phyloP scores from a whole-genome alignment of 2,888 invertebrate genomes.

The Drosophila mimica region DNA sequence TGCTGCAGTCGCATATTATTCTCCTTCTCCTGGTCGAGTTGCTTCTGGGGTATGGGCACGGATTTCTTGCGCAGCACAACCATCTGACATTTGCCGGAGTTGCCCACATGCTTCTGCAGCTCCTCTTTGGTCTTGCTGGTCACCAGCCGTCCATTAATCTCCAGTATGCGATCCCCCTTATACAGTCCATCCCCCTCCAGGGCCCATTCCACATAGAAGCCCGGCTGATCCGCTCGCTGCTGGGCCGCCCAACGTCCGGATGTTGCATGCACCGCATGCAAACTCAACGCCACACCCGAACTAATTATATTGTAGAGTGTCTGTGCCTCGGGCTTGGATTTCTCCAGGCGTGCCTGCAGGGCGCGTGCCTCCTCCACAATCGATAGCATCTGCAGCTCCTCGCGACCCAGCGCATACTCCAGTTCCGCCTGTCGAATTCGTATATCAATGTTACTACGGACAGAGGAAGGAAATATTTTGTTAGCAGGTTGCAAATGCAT shows the following conservation, averaged over 20 bases:
- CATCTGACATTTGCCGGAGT: conserved; percentile 84
- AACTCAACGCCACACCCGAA: conserved; percentile 85
- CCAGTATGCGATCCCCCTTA: conserved; percentile 91
- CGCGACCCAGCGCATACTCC: conserved; percentile 94
- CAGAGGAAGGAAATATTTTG: background rate
- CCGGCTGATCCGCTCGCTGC: conserved; percentile 88
- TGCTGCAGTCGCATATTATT: conserved; percentile 94
- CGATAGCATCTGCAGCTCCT: conserved; percentile 93
- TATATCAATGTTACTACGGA: conserved; percentile 92
- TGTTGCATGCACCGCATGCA: conserved; percentile 89
- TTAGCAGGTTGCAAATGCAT: background rate
- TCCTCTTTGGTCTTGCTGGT: conserved; percentile 90
- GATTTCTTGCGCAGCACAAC: conserved; percentile 83
- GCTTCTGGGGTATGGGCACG: conserved; percentile 83
- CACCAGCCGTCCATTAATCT: conserved; percentile 92
- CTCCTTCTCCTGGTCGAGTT: conserved; percentile 86
- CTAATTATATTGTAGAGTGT: conserved; percentile 86
- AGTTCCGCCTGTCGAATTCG: conserved; percentile 95
- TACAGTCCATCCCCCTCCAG: conserved; percentile 90
- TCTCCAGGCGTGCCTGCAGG: conserved; percentile 91
- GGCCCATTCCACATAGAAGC: conserved; percentile 92
- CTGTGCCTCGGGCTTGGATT: conserved; percentile 87
- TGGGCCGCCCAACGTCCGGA: conserved; percentile 91
- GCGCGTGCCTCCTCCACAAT: conserved; percentile 93
- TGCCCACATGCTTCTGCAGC: conserved; percentile 88